These are phyloP conservation scores for Odontophorus gujanensis DNA, from an alignment of 2,113 vertebrate species.

Conservation along the genomic window DNA sequence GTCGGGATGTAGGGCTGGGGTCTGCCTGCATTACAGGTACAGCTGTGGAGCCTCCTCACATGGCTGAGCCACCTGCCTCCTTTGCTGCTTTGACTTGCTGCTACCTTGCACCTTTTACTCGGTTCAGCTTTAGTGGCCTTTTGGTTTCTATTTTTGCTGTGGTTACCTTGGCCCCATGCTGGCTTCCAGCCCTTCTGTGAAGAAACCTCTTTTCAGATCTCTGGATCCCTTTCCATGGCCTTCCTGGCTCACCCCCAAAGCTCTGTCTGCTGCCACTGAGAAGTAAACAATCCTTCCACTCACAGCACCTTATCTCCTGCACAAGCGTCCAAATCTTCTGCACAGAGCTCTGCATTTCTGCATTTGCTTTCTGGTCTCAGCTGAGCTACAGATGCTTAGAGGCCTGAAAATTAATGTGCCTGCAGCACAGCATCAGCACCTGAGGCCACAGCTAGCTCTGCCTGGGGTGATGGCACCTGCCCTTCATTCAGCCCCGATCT, in stretches of 20 bases:
- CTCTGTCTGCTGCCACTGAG: neutral
- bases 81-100: neutral
- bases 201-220: neutral
- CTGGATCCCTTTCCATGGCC: neutral
- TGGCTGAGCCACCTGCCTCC: neutral
- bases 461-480: neutral
- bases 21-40: neutral
- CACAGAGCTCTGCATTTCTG: neutral
- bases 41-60: neutral
- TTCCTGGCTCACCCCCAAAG: neutral
- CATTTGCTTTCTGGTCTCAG: neutral
- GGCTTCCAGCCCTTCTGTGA: neutral
- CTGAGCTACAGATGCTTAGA: neutral
- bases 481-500: rapidly evolving
- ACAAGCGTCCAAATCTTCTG: neutral
- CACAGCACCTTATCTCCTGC: neutral
- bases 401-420: neutral
- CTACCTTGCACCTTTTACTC: neutral
- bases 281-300: neutral
- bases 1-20: neutral
- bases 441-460: rapidly evolving
- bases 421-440: neutral
- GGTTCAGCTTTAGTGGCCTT: neutral
- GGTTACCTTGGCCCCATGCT: neutral
- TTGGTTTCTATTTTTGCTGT: neutral